These are phyloP conservation scores for Iguana delicatissima DNA, from an alignment of 2,797 vertebrate species.

Conservation along the genomic window DNA sequence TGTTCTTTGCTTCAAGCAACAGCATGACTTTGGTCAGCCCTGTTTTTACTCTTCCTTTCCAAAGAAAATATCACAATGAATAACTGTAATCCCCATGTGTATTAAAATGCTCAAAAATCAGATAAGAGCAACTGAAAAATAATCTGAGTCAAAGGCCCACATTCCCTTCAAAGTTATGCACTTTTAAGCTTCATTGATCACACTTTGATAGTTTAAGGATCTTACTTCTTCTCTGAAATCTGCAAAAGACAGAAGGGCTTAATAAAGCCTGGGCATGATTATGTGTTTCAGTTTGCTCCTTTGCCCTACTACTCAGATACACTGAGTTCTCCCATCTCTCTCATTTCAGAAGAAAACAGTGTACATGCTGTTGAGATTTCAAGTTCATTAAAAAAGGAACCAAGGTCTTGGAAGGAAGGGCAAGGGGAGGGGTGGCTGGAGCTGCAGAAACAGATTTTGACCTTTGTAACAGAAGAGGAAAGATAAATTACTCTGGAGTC, in stretches of 20 bases:
- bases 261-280: background rate
- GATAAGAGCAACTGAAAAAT: conserved; percentile 5
- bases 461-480: conserved; percentile 42
- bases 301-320: conserved; percentile 42
- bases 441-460: conserved; percentile 56
- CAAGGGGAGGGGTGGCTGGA: conserved; percentile 7
- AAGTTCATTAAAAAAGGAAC: conserved; percentile 68
- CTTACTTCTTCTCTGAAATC: background rate
- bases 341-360: conserved; percentile 50
- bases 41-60: background rate
- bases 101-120: background rate
- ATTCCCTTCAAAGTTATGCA: background rate
- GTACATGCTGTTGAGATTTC: conserved; percentile 47
- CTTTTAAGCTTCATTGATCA: background rate
- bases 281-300: conserved; percentile 30
- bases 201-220: background rate
- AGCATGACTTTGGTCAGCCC: background rate
- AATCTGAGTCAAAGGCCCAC: background rate
- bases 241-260: background rate
- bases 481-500: conserved; percentile 4
- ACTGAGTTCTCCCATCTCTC: conserved; percentile 42
- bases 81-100: background rate
- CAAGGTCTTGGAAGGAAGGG: conserved; percentile 63
- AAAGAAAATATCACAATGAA: background rate
- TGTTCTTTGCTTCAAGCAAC: background rate